These are phyloP conservation scores for Drosophila greeni DNA, from an alignment of 2,888 invertebrate species.

Conservation along the genomic window DNA sequence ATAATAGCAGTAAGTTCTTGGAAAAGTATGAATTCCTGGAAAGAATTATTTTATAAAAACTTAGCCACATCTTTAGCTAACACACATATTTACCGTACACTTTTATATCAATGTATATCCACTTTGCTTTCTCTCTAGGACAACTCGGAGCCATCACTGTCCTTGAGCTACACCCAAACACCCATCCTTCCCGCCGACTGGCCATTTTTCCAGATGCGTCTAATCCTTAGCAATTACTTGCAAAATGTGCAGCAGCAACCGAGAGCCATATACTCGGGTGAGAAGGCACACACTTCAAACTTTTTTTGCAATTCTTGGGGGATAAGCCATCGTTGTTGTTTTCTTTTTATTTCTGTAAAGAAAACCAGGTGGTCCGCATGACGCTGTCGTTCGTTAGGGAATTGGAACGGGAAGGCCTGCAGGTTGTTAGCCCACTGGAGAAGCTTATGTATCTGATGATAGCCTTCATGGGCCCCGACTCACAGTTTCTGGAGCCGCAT, in stretches of 20 bases:
- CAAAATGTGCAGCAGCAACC: constrained; percentile 70
- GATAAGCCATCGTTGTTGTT: constrained; percentile 1
- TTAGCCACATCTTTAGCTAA: neutral
- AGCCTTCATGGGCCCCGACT: constrained; percentile 77
- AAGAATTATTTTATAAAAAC: neutral
- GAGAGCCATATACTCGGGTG: constrained; percentile 57
- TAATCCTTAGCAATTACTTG: constrained; percentile 75
- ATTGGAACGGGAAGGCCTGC: constrained; percentile 68
- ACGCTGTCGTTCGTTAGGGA: constrained; percentile 76
- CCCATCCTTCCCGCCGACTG: constrained; percentile 88
- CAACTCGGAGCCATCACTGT: constrained; percentile 78
- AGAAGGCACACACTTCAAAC: neutral
- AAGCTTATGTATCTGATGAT: constrained; percentile 79
- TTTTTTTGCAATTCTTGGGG: constrained; percentile 4
- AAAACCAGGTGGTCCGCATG: constrained; percentile 75
- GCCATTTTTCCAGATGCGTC: constrained; percentile 85
- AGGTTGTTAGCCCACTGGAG: constrained; percentile 76
- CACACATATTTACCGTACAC: neutral
- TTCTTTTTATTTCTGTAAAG: constrained; percentile 37
- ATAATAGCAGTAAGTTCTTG: constrained; percentile 73
- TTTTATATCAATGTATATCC: neutral
- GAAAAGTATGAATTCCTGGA: too few species aligned
- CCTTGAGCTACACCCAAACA: constrained; percentile 81
- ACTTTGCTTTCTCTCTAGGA: constrained; percentile 50
- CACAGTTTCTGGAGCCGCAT: constrained; percentile 76